A percentile compares a stretch with the other conserved stretches of the same genome.
These are phyloP conservation scores for Drosophila formosana DNA, from an alignment of 2,888 invertebrate species.

Conservation along the genomic window DNA sequence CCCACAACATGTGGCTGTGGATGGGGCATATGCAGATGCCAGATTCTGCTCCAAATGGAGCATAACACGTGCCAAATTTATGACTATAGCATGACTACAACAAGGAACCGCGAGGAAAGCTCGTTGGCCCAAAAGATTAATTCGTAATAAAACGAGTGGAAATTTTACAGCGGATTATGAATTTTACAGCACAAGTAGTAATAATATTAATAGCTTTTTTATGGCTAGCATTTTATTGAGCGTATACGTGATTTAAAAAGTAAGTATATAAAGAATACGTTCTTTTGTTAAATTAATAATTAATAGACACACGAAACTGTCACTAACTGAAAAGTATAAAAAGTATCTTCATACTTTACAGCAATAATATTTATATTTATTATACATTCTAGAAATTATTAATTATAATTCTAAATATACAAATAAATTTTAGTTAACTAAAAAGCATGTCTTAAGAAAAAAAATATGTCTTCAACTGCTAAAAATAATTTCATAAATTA, in stretches of 20 bases:
- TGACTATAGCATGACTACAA: background rate
- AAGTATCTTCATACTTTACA: too few species aligned
- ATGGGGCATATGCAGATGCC: constrained; percentile 8
- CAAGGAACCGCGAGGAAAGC: background rate
- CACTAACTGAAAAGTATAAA: too few species aligned
- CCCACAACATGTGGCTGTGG: background rate
- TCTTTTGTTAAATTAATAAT: background rate
- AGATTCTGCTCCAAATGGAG: constrained; percentile 7
- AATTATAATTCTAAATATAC: too few species aligned
- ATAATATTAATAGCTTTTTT: background rate
- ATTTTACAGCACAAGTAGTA: background rate
- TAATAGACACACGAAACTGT: too few species aligned
- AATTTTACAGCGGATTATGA: background rate
- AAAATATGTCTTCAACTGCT: too few species aligned
- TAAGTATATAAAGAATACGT: background rate
- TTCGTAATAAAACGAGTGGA: background rate
- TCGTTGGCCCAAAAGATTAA: background rate
- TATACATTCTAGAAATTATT: too few species aligned
- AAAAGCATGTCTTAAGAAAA: too few species aligned
- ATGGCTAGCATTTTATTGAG: background rate
- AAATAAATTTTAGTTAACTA: too few species aligned
- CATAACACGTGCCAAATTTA: constrained; percentile 7
- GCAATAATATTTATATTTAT: too few species aligned
- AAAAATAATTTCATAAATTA: too few species aligned
- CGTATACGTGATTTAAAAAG: background rate